phyloP scores from a whole-genome alignment of 2,113 vertebrate species.

The Myanophis thanlyinensis region DNA sequence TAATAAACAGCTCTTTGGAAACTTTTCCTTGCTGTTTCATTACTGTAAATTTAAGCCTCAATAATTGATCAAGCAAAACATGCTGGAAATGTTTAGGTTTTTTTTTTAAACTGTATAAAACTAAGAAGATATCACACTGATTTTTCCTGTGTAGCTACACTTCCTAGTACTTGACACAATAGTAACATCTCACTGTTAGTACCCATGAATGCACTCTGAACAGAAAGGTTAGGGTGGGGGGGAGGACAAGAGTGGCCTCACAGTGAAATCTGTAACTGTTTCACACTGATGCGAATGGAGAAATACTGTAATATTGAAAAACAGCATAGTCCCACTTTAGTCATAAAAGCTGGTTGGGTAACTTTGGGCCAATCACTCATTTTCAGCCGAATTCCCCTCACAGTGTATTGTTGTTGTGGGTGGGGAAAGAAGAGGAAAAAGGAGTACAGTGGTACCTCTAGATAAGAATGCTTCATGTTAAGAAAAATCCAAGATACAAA shows the following conservation, averaged over 20 bases:
- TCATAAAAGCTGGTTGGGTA: background rate
- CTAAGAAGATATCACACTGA: background rate
- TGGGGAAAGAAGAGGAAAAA: no score
- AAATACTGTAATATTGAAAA: background rate
- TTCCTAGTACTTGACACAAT: background rate
- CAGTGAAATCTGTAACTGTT: background rate
- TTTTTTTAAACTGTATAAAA: background rate
- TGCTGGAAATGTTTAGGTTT: background rate
- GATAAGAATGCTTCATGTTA: no score
- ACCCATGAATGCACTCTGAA: background rate
- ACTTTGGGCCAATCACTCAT: background rate
- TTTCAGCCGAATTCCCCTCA: no score
- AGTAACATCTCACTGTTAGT: background rate
- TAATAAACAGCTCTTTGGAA: background rate
- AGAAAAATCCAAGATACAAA: no score
- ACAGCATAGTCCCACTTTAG: background rate
- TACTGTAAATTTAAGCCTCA: background rate
- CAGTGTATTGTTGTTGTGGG: no score
- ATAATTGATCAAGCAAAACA: background rate
- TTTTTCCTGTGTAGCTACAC: background rate
- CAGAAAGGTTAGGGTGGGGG: background rate
- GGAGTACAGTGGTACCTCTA: no score
- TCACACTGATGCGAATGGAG: background rate
- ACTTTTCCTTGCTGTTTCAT: background rate
- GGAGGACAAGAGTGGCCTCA: background rate